Percentiles rank a stretch among this genome's conserved stretches.
phyloP scores from a whole-genome alignment of 1,140 invertebrate species.

The Atta colombica region DNA sequence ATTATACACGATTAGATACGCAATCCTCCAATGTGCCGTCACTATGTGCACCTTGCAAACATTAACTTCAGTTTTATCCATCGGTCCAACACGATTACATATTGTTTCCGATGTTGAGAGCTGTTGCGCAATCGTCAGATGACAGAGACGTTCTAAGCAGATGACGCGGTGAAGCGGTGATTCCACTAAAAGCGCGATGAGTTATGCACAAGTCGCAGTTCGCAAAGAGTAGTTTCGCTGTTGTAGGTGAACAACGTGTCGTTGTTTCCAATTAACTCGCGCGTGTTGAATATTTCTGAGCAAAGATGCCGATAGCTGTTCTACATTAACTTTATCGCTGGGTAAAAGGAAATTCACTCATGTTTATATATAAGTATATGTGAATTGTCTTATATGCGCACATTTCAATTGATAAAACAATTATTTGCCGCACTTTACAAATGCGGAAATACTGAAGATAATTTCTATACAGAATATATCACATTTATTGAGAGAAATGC shows the following conservation, averaged over 20 bases:
- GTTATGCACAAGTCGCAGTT: background rate
- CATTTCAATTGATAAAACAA: background rate
- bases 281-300: conserved; percentile 38
- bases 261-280: conserved; percentile 41
- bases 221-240: conserved; percentile 52
- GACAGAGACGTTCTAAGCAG: conserved; percentile 53
- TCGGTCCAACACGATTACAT: background rate
- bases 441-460: background rate
- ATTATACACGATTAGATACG: conserved; percentile 33
- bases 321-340: conserved; percentile 18
- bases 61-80: conserved; percentile 39
- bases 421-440: background rate
- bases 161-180: conserved; percentile 42
- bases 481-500: background rate
- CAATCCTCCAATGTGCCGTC: background rate
- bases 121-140: conserved; percentile 48
- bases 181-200: conserved; percentile 57
- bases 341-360: background rate
- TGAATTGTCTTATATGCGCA: background rate
- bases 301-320: conserved; percentile 43
- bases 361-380: background rate
- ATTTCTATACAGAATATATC: background rate
- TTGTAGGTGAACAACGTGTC: conserved; percentile 56
- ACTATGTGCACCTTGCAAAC: conserved; percentile 41
- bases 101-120: conserved; percentile 35